A percentile compares a stretch with the other conserved stretches of the same genome.
These are phyloP conservation scores for Protonibea diacanthus DNA, from an alignment of 2,797 vertebrate species.

Conservation along the genomic window DNA sequence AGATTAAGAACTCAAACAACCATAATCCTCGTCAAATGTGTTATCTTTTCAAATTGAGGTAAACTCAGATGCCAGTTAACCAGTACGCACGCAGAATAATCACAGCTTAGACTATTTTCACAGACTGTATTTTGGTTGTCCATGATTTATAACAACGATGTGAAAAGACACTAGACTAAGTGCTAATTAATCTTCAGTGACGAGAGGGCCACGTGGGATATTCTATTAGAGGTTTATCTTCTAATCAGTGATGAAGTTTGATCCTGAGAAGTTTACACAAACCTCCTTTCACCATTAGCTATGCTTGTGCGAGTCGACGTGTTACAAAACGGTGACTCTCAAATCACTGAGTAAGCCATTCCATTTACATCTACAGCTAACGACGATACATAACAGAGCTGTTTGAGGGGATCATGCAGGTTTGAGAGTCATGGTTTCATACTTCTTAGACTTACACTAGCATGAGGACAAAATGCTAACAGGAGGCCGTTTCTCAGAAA, in stretches of 20 bases:
- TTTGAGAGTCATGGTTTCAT: conserved; percentile 55
- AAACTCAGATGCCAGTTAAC: conserved; percentile 62
- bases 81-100: conserved; percentile 56
- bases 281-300: conserved; percentile 49
- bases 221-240: no score
- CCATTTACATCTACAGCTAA: conserved; percentile 46
- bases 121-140: conserved; percentile 67
- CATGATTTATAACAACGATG: conserved; percentile 24
- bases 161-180: conserved; percentile 27
- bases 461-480: conserved; percentile 36
- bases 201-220: neutral
- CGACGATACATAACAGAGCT: conserved; percentile 48
- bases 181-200: conserved; percentile 34
- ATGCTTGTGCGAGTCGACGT: conserved; percentile 28
- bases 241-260: conserved; percentile 1
- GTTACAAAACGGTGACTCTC: conserved; percentile 51
- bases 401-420: conserved; percentile 61
- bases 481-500: conserved; percentile 54
- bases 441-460: conserved; percentile 21
- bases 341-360: conserved; percentile 55
- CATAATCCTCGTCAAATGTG: conserved; percentile 45
- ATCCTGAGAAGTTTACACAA: conserved; percentile 71
- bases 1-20: conserved; percentile 52
- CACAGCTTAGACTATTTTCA: conserved; percentile 63
- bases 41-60: conserved; percentile 62